Percentiles rank a stretch among this genome's conserved stretches.
Conservation (phyloP, 2,113 vertebrate species). For the Sminthopsis crassicaudata region DNA sequence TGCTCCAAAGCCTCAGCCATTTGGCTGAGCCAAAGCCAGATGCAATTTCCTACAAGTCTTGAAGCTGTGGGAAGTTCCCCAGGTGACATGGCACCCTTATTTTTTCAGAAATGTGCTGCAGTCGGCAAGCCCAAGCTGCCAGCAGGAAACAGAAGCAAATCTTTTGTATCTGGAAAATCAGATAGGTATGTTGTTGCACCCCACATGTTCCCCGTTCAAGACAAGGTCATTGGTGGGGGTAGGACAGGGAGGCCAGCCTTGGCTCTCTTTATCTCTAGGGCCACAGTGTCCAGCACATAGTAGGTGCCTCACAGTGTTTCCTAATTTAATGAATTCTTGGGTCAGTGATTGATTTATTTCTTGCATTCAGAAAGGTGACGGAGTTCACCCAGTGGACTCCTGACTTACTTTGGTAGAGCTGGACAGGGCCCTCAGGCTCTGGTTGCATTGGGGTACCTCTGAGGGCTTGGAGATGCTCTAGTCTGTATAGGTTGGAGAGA, state of each 20-base stretch:
- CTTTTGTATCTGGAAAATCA: constrained; percentile 89
- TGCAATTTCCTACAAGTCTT: not conserved
- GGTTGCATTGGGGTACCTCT: not conserved
- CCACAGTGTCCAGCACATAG: not conserved
- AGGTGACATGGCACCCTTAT: not conserved
- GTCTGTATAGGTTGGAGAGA: too few species aligned
- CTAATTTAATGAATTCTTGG: too few species aligned
- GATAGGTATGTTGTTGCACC: constrained; percentile 85
- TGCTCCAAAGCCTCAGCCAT: not conserved
- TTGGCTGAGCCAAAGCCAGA: not conserved
- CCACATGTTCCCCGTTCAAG: too few species aligned
- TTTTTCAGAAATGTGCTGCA: constrained; percentile 86
- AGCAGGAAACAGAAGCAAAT: constrained; percentile 92
- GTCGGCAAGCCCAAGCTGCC: constrained; percentile 84
- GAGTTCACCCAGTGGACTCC: too few species aligned
- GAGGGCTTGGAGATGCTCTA: too few species aligned
- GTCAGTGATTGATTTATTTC: not conserved
- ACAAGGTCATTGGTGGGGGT: not conserved
- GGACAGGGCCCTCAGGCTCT: too few species aligned
- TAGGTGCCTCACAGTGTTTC: not conserved
- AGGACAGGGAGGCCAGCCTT: too few species aligned
- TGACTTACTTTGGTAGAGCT: too few species aligned
- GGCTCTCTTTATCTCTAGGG: not conserved
- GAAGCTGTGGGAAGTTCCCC: not conserved
- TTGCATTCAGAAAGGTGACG: not conserved